These are phyloP conservation scores for Drosophila arawakana DNA, from an alignment of 1,140 invertebrate genomes.

Conservation along the genomic window DNA sequence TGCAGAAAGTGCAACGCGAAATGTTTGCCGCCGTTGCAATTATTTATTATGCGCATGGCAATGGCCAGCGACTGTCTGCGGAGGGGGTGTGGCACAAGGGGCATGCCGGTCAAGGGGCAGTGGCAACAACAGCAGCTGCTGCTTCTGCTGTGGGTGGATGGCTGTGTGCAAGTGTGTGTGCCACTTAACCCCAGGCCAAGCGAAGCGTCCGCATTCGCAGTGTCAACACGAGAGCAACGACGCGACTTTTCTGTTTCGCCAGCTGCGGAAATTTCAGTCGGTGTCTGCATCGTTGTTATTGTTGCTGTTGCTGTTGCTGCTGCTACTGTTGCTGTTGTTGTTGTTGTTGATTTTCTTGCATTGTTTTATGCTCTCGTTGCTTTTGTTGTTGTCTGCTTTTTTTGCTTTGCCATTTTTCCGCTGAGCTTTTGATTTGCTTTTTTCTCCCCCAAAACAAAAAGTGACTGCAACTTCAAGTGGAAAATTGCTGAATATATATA, in stretches of 20 bases:
- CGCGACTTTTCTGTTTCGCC: constrained; percentile 37
- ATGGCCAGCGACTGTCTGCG: constrained; percentile 38
- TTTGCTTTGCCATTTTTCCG: constrained; percentile 35
- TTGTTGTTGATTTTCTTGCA: constrained; percentile 28
- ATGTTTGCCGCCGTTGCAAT: constrained; percentile 77
- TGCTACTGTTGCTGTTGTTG: background rate
- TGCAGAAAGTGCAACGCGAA: constrained; percentile 79
- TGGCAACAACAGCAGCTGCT: constrained; percentile 28
- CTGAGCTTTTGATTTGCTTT: constrained; percentile 38
- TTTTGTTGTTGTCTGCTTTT: constrained; percentile 28
- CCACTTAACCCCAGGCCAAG: constrained; percentile 71
- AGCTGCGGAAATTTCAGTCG: constrained; percentile 44
- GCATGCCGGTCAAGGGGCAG: constrained; percentile 13
- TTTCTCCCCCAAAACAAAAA: constrained; percentile 12
- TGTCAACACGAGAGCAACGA: constrained; percentile 47
- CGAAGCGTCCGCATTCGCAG: constrained; percentile 42
- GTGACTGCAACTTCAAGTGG: constrained; percentile 70
- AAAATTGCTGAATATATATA: constrained; percentile 72
- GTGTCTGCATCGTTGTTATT: constrained; percentile 22
- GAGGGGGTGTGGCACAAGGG: constrained; percentile 8
- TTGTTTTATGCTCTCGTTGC: constrained; percentile 30
- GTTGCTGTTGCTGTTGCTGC: background rate
- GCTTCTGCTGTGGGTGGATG: constrained; percentile 59
- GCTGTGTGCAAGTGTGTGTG: constrained; percentile 44
- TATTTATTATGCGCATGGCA: constrained; percentile 74